Evolutionary conservation across 2,797 vertebrate genomes (phyloP).

Genomic region (Spea hammondii): DNA sequence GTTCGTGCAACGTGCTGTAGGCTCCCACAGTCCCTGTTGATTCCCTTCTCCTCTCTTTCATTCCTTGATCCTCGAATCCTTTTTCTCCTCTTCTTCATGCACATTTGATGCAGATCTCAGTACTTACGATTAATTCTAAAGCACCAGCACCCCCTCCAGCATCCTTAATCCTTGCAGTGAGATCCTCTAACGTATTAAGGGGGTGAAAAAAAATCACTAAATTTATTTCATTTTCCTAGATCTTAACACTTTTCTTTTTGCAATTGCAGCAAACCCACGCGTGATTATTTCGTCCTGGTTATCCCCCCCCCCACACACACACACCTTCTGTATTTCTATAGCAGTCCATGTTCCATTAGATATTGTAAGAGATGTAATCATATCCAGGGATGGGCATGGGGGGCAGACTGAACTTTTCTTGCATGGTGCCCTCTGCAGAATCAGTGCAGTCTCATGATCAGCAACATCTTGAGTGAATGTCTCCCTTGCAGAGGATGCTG

Average conservation of each 20-base stretch:
- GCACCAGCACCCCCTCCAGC: not conserved
- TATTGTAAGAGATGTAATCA: constrained; percentile 26
- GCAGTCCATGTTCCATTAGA: constrained; percentile 9
- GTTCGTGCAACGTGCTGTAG: constrained; percentile 58
- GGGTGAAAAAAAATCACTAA: not conserved
- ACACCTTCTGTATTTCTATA: not conserved
- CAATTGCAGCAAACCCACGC: not conserved
- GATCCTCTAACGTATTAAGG: not conserved
- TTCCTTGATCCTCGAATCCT: constrained; percentile 30
- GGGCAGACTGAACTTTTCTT: constrained; percentile 53
- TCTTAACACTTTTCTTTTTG: not conserved
- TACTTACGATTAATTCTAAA: constrained; percentile 13
- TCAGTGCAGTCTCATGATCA: constrained; percentile 44
- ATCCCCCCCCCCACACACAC: too few relatives aligned
- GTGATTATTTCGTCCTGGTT: not conserved
- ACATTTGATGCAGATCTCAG: constrained; percentile 53
- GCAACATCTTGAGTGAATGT: constrained; percentile 33
- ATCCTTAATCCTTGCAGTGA: not conserved
- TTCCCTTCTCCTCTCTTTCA: constrained; percentile 52
- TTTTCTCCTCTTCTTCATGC: constrained; percentile 31
- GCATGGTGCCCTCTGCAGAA: constrained; percentile 56
- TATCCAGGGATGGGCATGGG: constrained; percentile 45
- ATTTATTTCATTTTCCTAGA: not conserved
- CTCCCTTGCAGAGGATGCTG: constrained; percentile 9
- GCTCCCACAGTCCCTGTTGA: constrained; percentile 59